These are phyloP conservation scores for Meteorus colon DNA, from an alignment of 2,888 invertebrate genomes.

Conservation along the genomic window DNA sequence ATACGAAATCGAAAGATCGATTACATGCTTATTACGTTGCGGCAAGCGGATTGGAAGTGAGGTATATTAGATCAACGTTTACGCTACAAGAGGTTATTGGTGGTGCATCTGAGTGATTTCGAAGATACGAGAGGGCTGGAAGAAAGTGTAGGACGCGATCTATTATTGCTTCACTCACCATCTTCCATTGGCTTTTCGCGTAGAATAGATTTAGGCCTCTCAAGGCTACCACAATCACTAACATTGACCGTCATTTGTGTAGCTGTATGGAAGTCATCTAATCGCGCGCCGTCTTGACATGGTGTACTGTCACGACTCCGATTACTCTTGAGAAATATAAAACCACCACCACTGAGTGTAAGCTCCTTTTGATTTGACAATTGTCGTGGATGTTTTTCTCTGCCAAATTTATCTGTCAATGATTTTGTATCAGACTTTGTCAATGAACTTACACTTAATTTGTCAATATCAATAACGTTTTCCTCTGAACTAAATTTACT, in stretches of 20 bases:
- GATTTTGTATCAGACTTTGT: conserved; percentile 55
- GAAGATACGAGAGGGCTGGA: not conserved
- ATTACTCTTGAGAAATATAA: conserved; percentile 78
- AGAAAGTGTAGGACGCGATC: not conserved
- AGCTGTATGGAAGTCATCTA: conserved; percentile 60
- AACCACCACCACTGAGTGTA: conserved; percentile 76
- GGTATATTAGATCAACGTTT: no score
- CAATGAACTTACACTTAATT: conserved; percentile 61
- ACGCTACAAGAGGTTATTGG: no score
- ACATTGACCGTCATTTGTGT: conserved; percentile 16
- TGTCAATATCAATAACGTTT: conserved; percentile 71
- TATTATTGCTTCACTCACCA: conserved; percentile 58
- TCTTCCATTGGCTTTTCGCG: conserved; percentile 68
- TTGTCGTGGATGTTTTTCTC: conserved; percentile 72
- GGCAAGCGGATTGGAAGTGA: not conserved
- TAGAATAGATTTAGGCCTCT: conserved; percentile 69
- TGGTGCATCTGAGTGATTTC: no score
- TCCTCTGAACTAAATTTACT: conserved; percentile 66
- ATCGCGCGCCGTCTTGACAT: conserved; percentile 59
- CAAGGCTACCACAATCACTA: conserved; percentile 45
- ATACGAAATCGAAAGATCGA: not conserved
- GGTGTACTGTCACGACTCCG: conserved; percentile 68
- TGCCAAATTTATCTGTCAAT: conserved; percentile 61
- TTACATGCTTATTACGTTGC: conserved; percentile 7
- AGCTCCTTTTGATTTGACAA: conserved; percentile 72